These are phyloP conservation scores for Andrena bucephala DNA, from an alignment of 2,888 invertebrate species.

Conservation along the genomic window DNA sequence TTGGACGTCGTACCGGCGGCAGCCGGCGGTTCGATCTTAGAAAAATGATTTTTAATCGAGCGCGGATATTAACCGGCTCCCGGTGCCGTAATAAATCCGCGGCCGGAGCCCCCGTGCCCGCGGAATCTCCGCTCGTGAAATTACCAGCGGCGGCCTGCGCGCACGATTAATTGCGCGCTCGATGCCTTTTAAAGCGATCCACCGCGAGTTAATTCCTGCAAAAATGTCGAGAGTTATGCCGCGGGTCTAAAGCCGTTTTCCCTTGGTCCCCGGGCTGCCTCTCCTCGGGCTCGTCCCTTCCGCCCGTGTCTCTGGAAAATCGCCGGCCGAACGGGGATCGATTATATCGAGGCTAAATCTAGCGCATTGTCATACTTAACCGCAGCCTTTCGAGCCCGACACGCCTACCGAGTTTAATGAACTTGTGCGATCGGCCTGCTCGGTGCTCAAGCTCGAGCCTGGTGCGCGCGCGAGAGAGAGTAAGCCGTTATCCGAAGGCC, in stretches of 20 bases:
- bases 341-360: conserved; percentile 52
- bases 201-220: conserved; percentile 13
- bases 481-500: conserved; percentile 69
- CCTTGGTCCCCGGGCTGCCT: background rate
- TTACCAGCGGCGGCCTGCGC: conserved; percentile 18
- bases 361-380: conserved; percentile 68
- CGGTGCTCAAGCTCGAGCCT: conserved; percentile 46
- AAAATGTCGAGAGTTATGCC: conserved; percentile 14
- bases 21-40: conserved; percentile 30
- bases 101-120: conserved; percentile 3
- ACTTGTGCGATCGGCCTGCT: conserved; percentile 69
- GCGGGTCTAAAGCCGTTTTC: background rate
- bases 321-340: conserved; percentile 1
- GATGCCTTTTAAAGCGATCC: conserved; percentile 18
- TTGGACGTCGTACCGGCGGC: conserved; percentile 40
- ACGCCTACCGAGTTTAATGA: conserved; percentile 74
- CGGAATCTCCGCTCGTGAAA: conserved; percentile 25
- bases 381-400: conserved; percentile 54
- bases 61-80: conserved; percentile 43
- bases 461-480: conserved; percentile 49
- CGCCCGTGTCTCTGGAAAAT: background rate
- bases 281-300: background rate
- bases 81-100: conserved; percentile 33
- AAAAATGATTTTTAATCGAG: conserved; percentile 59
- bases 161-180: conserved; percentile 39